Evolutionary conservation across 1,140 invertebrate species (phyloP).

Genomic region (Dendroctonus ponderosae): DNA sequence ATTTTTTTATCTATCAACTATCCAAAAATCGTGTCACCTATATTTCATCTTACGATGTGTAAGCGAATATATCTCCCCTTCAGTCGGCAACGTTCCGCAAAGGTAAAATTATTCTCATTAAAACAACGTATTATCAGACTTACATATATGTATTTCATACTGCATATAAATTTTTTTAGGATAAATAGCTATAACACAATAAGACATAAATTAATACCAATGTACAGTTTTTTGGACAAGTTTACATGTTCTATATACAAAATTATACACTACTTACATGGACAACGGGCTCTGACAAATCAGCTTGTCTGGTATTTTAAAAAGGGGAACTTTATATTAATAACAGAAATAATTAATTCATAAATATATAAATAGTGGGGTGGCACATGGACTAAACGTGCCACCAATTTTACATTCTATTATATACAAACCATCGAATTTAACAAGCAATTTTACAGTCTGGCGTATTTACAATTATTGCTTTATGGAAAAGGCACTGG

Average conservation of each 20-base stretch:
- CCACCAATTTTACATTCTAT: neutral
- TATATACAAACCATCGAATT: no score
- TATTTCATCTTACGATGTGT: no score
- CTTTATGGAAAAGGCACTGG: no score
- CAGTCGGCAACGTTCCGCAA: no score
- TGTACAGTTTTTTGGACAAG: conserved; percentile 24
- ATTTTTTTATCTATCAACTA: no score
- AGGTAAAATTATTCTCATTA: no score
- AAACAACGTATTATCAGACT: no score
- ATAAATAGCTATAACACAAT: conserved; percentile 38
- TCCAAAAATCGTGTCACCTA: no score
- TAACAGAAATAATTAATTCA: conserved; percentile 6
- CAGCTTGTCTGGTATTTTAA: conserved; percentile 11
- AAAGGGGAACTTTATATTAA: no score
- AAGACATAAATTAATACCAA: conserved; percentile 30
- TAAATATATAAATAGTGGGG: neutral
- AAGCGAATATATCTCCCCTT: no score
- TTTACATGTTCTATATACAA: conserved; percentile 27
- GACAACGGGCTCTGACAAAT: conserved; percentile 21
- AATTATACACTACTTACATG: conserved; percentile 34
- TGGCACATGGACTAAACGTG: neutral
- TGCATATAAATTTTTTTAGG: conserved; percentile 33
- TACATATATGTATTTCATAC: conserved; percentile 37
- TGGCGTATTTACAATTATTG: no score
- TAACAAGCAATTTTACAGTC: no score